Conservation (phyloP, 2,113 vertebrate species). For the Rousettus leschenaultii region DNA sequence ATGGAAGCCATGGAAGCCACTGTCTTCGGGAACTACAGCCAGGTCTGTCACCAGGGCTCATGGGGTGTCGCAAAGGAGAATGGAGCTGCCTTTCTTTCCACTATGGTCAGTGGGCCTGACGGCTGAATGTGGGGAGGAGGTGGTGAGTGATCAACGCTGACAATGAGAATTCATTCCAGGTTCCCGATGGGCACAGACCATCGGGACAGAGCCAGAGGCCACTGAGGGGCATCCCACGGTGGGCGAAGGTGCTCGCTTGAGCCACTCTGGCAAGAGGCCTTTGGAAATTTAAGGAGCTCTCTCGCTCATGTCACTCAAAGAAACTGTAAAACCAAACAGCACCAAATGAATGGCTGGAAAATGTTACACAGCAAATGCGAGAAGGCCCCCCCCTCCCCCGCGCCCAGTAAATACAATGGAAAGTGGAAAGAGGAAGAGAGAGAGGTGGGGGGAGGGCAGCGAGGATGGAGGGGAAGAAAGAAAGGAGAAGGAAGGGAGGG, state of each 20-base stretch:
- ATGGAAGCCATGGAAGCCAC: not conserved
- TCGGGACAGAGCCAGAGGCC: conserved; percentile 53
- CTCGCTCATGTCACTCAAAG: not conserved
- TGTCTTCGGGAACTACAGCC: not conserved
- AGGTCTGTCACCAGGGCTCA: not conserved
- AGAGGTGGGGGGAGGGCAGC: not conserved
- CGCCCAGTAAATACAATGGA: not conserved
- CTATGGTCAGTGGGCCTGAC: not conserved
- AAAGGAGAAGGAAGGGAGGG: not conserved
- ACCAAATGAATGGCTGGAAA: not conserved
- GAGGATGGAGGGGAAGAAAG: not conserved
- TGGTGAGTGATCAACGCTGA: not conserved
- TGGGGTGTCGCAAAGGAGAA: not conserved
- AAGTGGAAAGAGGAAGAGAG: not conserved
- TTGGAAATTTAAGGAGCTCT: not conserved
- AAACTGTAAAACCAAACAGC: accelerated
- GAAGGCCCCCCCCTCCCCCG: accelerated
- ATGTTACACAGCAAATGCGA: not conserved
- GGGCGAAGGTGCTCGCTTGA: not conserved
- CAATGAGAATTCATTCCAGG: conserved; percentile 26
- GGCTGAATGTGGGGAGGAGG: conserved; percentile 12
- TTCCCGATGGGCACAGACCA: conserved; percentile 46
- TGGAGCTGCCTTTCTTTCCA: not conserved
- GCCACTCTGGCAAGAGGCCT: not conserved
- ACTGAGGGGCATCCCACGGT: accelerated